Conservation (phyloP, 2,888 invertebrate genomes). For the Clostera curtula region DNA sequence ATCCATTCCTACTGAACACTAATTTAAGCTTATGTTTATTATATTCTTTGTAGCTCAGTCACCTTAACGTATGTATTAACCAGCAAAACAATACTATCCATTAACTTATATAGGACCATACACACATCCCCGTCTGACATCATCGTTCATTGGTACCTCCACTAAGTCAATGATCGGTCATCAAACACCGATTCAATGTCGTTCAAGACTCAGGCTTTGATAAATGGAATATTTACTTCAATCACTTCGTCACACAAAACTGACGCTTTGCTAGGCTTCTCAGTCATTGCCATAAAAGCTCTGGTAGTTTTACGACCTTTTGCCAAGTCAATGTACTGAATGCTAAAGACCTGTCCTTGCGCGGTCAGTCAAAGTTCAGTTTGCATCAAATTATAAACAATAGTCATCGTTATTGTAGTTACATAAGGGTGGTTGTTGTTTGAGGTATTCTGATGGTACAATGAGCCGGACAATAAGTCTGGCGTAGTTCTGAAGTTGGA, state of each 20-base stretch:
- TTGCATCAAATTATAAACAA: not conserved
- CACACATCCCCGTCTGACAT: not conserved
- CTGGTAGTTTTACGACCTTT: constrained; percentile 14
- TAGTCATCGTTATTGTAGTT: not conserved
- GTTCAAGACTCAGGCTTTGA: not conserved
- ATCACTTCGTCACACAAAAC: constrained; percentile 5
- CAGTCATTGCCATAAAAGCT: not conserved
- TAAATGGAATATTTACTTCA: constrained; percentile 8
- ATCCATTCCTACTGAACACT: too few species aligned
- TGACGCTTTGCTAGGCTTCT: not conserved
- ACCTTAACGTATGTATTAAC: too few species aligned
- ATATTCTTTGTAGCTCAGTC: too few species aligned
- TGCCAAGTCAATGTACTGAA: constrained; percentile 8
- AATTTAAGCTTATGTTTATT: too few species aligned
- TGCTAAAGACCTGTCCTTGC: constrained; percentile 11
- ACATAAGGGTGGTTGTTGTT: not conserved
- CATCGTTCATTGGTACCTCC: not conserved
- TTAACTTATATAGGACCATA: too few species aligned
- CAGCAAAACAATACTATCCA: too few species aligned
- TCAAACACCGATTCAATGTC: constrained; percentile 9
- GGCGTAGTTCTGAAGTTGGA: not conserved
- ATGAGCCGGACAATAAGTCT: not conserved
- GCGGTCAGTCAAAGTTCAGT: constrained; percentile 5
- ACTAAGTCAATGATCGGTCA: constrained; percentile 6
- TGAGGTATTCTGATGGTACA: not conserved